A percentile compares a stretch with the other conserved stretches of the same genome.
These are phyloP conservation scores for Zingel zingel DNA, from an alignment of 2,113 vertebrate genomes.

Conservation along the genomic window DNA sequence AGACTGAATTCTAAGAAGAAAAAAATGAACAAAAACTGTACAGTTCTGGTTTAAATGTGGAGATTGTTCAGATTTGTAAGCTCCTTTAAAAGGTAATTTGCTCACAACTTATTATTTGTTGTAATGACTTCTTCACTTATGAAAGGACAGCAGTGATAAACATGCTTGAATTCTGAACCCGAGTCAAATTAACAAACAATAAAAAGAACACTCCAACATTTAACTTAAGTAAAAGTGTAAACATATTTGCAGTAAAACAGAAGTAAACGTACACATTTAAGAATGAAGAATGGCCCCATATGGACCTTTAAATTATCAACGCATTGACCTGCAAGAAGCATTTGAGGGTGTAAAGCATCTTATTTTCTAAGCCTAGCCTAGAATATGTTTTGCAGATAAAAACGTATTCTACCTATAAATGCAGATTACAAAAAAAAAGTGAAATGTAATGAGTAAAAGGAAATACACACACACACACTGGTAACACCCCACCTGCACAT, in stretches of 20 bases:
- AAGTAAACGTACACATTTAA: background rate
- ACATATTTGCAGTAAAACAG: background rate
- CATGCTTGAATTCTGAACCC: background rate
- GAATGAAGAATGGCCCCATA: background rate
- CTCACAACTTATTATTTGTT: background rate
- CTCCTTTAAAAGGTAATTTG: background rate
- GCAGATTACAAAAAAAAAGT: background rate
- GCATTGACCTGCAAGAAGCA: background rate
- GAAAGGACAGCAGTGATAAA: background rate
- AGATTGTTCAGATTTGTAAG: background rate
- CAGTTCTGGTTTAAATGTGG: background rate
- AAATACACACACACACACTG: background rate
- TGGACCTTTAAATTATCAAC: background rate
- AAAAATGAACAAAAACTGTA: background rate
- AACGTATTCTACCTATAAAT: background rate
- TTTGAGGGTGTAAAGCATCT: background rate
- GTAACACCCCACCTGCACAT: too few species aligned
- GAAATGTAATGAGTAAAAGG: background rate
- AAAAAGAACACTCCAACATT: background rate
- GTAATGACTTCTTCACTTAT: background rate
- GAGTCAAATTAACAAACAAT: background rate
- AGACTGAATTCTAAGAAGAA: background rate
- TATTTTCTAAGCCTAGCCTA: background rate
- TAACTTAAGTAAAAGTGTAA: background rate
- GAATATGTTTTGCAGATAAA: background rate